Conservation (phyloP, 2,113 vertebrate genomes). For the Seriola dumerili region DNA sequence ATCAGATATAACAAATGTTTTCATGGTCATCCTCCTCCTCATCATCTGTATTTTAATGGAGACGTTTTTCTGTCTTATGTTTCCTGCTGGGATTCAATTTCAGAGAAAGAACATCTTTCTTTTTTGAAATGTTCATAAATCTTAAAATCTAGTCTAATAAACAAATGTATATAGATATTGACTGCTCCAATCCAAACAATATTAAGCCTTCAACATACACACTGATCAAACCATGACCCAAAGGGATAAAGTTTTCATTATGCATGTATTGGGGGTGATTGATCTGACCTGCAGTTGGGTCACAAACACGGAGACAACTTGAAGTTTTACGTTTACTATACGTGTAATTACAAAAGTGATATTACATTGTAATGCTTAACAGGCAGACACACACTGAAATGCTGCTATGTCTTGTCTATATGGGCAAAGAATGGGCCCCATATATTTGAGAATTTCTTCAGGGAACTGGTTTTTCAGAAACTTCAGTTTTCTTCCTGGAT, state of each 20-base stretch:
- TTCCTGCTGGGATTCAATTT: no score
- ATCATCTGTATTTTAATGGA: no score
- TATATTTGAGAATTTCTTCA: neutral
- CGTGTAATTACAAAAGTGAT: neutral
- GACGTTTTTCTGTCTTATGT: no score
- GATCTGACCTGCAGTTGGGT: neutral
- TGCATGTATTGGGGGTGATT: neutral
- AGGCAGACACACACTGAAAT: no score
- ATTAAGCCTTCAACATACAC: neutral
- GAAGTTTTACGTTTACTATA: no score
- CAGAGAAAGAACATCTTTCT: no score
- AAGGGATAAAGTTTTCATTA: neutral
- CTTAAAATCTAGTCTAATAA: neutral
- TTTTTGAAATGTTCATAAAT: no score
- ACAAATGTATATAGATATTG: neutral
- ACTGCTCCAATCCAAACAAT: neutral
- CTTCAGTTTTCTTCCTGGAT: no score
- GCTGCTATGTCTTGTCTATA: neutral
- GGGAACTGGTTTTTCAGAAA: neutral
- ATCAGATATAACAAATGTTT: neutral
- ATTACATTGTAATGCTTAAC: no score
- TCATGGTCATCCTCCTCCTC: no score
- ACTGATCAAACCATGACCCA: neutral
- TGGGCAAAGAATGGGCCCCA: neutral
- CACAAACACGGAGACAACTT: no score